Conservation (phyloP, 2,113 vertebrate genomes). For the Cephalopholis sonnerati region DNA sequence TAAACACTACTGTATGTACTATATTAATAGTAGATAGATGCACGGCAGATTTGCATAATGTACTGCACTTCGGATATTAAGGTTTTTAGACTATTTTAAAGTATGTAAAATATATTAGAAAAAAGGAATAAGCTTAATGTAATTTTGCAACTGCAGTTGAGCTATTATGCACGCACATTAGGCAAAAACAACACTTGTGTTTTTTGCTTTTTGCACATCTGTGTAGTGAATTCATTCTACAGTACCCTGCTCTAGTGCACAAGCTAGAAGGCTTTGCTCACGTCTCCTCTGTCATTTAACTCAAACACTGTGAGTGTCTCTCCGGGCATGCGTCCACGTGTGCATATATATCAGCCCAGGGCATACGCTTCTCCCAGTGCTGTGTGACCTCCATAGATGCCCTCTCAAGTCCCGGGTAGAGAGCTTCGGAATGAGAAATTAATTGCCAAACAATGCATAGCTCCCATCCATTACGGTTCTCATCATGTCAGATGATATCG, state of each 20-base stretch:
- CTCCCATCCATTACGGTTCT: slow-evolving; percentile 90
- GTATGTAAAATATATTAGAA: not conserved
- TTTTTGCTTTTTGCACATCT: slow-evolving; percentile 15
- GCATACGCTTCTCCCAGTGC: slow-evolving; percentile 75
- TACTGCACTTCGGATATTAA: not conserved
- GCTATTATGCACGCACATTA: not conserved
- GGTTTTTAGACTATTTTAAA: not conserved
- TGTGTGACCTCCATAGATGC: slow-evolving; percentile 87
- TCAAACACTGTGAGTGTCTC: slow-evolving; percentile 56
- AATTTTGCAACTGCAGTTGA: not conserved
- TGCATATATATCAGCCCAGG: slow-evolving; percentile 66
- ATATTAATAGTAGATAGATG: not conserved
- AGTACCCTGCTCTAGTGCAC: slow-evolving; percentile 16
- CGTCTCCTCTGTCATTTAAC: slow-evolving; percentile 61
- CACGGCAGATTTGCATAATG: not conserved
- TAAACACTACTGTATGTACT: not conserved
- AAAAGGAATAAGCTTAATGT: not conserved
- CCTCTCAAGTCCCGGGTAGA: slow-evolving; percentile 86
- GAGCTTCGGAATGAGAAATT: slow-evolving; percentile 87
- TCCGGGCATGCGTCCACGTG: slow-evolving; percentile 15
- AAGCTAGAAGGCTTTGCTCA: slow-evolving; percentile 38
- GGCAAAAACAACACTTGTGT: not conserved
- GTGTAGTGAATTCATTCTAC: slow-evolving; percentile 6
- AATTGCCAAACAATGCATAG: slow-evolving; percentile 91
- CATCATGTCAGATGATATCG: slow-evolving; percentile 92